Evolutionary conservation across 2,113 vertebrate species (phyloP).

Genomic region (Notothenia coriiceps): DNA sequence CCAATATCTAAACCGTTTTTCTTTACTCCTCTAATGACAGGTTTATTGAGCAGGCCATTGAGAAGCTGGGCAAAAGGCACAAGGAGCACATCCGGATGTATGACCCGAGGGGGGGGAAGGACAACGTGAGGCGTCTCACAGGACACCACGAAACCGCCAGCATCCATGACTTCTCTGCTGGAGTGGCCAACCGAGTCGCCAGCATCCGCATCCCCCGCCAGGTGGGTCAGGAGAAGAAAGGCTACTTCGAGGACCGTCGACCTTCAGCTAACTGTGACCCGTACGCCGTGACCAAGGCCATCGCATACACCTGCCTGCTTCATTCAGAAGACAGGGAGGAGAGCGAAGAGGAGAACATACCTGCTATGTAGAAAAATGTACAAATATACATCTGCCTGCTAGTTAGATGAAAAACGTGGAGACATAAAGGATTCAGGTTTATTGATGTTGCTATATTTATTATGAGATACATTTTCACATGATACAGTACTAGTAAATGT

Average conservation of each 20-base stretch:
- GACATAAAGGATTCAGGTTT: neutral
- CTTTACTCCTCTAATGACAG: slow-evolving; percentile 36
- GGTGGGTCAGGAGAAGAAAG: slow-evolving; percentile 78
- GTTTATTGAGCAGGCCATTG: slow-evolving; percentile 78
- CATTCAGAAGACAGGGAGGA: neutral
- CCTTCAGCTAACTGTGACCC: slow-evolving; percentile 88
- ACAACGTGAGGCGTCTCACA: slow-evolving; percentile 85
- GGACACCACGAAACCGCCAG: slow-evolving; percentile 84
- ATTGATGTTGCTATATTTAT: neutral
- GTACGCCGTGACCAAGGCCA: slow-evolving; percentile 80
- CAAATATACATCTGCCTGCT: neutral
- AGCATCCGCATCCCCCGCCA: slow-evolving; percentile 88
- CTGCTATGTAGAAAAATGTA: neutral
- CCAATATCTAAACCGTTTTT: neutral
- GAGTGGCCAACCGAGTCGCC: slow-evolving; percentile 81
- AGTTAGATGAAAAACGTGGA: neutral
- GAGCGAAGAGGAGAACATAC: neutral
- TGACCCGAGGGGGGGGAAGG: slow-evolving; percentile 81
- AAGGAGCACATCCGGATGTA: slow-evolving; percentile 83
- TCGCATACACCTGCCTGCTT: slow-evolving; percentile 81
- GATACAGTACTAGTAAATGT: neutral
- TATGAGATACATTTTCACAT: neutral
- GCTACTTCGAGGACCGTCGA: slow-evolving; percentile 88
- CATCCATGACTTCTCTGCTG: slow-evolving; percentile 84
- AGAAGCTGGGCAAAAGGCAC: slow-evolving; percentile 84